Evolutionary conservation across 2,888 invertebrate species (phyloP).

Genomic region (Epiblema foenella): DNA sequence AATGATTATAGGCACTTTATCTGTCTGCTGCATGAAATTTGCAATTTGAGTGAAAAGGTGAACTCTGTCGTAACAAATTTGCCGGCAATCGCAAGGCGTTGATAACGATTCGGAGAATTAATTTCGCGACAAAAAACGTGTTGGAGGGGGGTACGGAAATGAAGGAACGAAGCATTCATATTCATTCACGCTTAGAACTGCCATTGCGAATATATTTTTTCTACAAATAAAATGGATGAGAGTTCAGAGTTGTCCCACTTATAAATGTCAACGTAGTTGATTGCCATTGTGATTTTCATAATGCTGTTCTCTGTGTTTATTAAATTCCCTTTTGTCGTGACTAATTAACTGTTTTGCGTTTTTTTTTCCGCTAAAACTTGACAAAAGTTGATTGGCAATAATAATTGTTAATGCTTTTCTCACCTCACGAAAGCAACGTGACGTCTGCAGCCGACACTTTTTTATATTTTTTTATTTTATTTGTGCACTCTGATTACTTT

Average conservation of each 20-base stretch:
- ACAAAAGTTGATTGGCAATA: conserved; percentile 8
- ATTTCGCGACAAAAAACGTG: conserved; percentile 72
- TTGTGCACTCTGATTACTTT: conserved; percentile 38
- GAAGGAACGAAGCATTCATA: conserved; percentile 43
- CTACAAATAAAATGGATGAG: conserved; percentile 14
- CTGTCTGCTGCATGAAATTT: conserved; percentile 79
- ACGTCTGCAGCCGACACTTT: conserved; percentile 40
- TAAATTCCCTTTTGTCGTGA: not conserved
- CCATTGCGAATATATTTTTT: conserved; percentile 22
- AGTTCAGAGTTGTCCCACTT: conserved; percentile 7
- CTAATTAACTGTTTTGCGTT: not conserved
- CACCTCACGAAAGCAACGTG: conserved; percentile 27
- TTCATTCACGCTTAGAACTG: conserved; percentile 38
- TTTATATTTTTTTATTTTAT: conserved; percentile 22
- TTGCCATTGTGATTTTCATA: not conserved
- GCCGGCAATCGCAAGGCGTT: conserved; percentile 79
- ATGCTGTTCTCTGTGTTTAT: not conserved
- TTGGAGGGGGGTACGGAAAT: conserved; percentile 53
- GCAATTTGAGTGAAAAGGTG: conserved; percentile 83
- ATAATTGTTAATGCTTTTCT: conserved; percentile 8
- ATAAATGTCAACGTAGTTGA: not conserved
- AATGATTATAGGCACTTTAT: conserved; percentile 84
- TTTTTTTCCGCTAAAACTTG: not conserved
- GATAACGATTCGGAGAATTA: conserved; percentile 82
- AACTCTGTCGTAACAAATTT: conserved; percentile 82